Conservation (phyloP, 2,113 vertebrate species). For the Mola mola region DNA sequence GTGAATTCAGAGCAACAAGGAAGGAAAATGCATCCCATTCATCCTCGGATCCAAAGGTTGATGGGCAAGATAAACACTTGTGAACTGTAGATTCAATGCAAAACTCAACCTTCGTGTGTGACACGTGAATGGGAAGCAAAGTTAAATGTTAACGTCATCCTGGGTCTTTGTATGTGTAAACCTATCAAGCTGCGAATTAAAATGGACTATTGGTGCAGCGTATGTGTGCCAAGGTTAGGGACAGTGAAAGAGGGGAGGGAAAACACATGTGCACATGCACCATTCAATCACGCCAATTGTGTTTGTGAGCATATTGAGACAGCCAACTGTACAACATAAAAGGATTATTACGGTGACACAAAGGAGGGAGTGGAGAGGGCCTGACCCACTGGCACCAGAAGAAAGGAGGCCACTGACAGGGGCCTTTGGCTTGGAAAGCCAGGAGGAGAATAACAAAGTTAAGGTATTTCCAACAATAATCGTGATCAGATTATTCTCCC, state of each 20-base stretch:
- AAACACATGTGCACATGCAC: slow-evolving; percentile 44
- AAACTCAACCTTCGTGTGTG: slow-evolving; percentile 62
- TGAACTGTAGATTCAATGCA: slow-evolving; percentile 54
- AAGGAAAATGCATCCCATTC: slow-evolving; percentile 45
- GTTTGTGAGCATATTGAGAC: slow-evolving; percentile 63
- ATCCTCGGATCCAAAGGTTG: slow-evolving; percentile 36
- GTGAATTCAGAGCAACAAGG: slow-evolving; percentile 32
- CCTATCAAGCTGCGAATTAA: slow-evolving; percentile 48
- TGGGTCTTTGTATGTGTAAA: slow-evolving; percentile 50
- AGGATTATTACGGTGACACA: slow-evolving; percentile 47
- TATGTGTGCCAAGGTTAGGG: slow-evolving; percentile 71
- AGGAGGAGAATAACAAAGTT: slow-evolving; percentile 55
- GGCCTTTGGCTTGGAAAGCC: slow-evolving; percentile 35
- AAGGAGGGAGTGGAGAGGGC: slow-evolving; percentile 43
- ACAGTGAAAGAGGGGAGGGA: slow-evolving; percentile 12
- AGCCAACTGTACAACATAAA: slow-evolving; percentile 62
- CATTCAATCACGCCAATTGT: slow-evolving; percentile 62
- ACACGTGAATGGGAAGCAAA: slow-evolving; percentile 65
- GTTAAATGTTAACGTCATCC: slow-evolving; percentile 67
- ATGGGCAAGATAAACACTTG: slow-evolving; percentile 21
- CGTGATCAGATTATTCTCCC: slow-evolving; percentile 52
- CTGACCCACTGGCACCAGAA: slow-evolving; percentile 32
- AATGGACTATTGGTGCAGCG: slow-evolving; percentile 41
- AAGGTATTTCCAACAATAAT: slow-evolving; percentile 53
- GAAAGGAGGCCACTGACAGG: slow-evolving; percentile 13